Base-by-base conservation (phyloP, 1,140 invertebrate genomes). In the Eumeta japonica region DNA sequence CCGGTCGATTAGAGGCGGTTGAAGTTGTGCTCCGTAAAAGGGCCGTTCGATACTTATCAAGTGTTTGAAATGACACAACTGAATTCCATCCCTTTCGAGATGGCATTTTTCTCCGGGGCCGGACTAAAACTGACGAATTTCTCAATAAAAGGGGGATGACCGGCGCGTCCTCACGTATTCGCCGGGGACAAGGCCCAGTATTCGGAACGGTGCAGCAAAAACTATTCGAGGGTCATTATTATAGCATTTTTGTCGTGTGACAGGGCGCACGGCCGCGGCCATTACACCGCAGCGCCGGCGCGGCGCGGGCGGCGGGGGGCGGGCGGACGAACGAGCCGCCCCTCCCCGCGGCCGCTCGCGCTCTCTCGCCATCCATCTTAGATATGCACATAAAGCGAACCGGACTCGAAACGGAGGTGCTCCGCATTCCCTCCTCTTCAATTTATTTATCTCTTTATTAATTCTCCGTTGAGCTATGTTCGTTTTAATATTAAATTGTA, bases 171-270 rank as follows among this genome's bases (percentile, higher is more conserved):
- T 67, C 67, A 74, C 70, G 70, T 74, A 65, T 46, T 19, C 9
- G 16, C 19, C 7, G 48, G 47, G 49, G 53, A 58, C 46, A 55
- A 45, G 50, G 58, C 45, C 57, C 55, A 50, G 58, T 68, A 74
- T 74, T 72, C 72, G 67, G 70, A 70, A 63, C 62, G 66, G 56
- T 68, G 62, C 62, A 70, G 70, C 62, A 74, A 74, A 74, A 74
- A 74, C 62, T 68, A 66, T 74, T 71, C 63, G 55, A 62, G 62
- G 55, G 48, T 62, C 70, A 71, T 74, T 71, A 71, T 74, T 71
- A 74, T 74, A 63, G 70, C 70, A 74, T 74, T 74, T 73, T 74
- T 74, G 70, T 74, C 70, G 64, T 74, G 66, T 74, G 70, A 71
- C 63, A 55, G 62, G 66, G 60, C 52, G 55, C 60, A 51, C 63